Conservation (phyloP, 2,797 vertebrate genomes). For the Poeciliopsis infans region DNA sequence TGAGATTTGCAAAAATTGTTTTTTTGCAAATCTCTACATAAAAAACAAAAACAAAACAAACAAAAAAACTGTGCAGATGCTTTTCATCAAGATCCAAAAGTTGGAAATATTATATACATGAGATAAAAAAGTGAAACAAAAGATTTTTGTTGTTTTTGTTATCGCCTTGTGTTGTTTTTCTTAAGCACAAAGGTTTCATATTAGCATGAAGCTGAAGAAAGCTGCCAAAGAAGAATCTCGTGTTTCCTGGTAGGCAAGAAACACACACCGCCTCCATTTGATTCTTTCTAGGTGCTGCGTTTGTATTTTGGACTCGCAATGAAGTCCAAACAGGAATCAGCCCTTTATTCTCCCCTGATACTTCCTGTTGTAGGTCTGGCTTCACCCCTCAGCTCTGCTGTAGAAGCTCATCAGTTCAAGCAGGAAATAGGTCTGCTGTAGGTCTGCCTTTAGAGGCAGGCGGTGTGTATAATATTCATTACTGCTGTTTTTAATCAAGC, state of each 20-base stretch:
- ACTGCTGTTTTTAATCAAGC: conserved; percentile 41
- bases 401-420: conserved; percentile 25
- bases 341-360: conserved; percentile 11
- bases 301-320: conserved; percentile 13
- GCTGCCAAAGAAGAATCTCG: conserved; percentile 28
- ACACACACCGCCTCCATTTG: conserved; percentile 10
- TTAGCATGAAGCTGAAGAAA: conserved; percentile 38
- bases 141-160: conserved; percentile 2
- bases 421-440: too few species aligned
- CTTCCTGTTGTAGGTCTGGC: conserved; percentile 27
- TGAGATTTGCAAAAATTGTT: not conserved
- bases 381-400: conserved; percentile 32
- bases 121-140: conserved; percentile 12
- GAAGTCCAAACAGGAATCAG: conserved; percentile 17
- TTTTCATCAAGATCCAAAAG: conserved; percentile 7
- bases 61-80: conserved; percentile 20
- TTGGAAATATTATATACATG: conserved; percentile 18
- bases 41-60: conserved; percentile 10
- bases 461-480: conserved; percentile 31
- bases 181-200: conserved; percentile 23
- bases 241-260: conserved; percentile 55
- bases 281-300: conserved; percentile 20
- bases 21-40: conserved; percentile 23
- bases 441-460: conserved; percentile 22
- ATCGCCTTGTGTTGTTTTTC: conserved; percentile 5